These are phyloP conservation scores for Danaus plexippus DNA, from an alignment of 1,140 invertebrate species.

Conservation along the genomic window DNA sequence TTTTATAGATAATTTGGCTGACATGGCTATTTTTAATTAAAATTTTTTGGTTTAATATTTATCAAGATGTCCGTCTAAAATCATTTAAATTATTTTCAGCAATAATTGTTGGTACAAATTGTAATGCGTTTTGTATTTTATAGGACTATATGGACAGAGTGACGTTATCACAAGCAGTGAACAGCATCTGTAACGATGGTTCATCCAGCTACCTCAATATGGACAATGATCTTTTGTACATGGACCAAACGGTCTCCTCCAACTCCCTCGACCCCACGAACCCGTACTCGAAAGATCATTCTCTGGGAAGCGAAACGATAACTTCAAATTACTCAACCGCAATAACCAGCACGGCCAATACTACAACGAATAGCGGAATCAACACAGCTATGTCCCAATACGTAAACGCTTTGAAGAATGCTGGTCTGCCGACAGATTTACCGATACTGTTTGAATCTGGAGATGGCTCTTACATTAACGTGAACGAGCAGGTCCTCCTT, in stretches of 20 bases:
- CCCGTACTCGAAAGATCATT: conserved; percentile 40
- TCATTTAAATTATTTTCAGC: too few species aligned
- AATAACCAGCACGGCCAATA: conserved; percentile 25
- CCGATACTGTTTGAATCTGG: conserved; percentile 72
- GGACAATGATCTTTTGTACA: conserved; percentile 58
- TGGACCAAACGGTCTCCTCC: conserved; percentile 50
- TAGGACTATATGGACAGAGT: conserved; percentile 63
- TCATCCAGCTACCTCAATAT: conserved; percentile 53
- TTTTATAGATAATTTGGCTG: too few species aligned
- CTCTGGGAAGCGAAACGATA: conserved; percentile 41
- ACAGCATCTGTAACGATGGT: conserved; percentile 58
- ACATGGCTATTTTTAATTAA: too few species aligned
- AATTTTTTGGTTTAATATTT: too few species aligned
- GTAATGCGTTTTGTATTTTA: conserved; percentile 11
- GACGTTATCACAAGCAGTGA: conserved; percentile 59
- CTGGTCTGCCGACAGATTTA: conserved; percentile 71
- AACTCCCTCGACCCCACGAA: conserved; percentile 44
- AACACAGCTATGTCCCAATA: conserved; percentile 66
- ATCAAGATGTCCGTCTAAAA: too few species aligned
- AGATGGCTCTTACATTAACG: conserved; percentile 72
- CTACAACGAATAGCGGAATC: conserved; percentile 31
- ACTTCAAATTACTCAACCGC: conserved; percentile 41
- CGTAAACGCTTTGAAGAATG: conserved; percentile 70
- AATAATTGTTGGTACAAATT: too few species aligned
- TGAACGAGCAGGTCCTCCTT: conserved; percentile 72